Conservation (phyloP, 2,113 vertebrate genomes). For the Elachura formosa region DNA sequence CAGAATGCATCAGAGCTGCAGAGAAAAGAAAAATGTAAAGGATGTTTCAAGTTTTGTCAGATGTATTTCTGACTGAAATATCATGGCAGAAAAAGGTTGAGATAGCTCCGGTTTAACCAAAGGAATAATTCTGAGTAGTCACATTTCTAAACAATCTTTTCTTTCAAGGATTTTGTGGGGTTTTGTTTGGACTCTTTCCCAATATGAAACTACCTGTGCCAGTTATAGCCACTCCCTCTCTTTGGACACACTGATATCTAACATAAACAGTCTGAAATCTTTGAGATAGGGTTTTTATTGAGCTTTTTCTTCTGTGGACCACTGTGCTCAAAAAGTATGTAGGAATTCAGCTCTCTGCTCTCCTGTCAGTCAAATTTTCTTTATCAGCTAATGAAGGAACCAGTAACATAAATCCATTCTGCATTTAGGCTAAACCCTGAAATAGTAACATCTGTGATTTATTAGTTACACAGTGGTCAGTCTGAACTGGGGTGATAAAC, state of each 20-base stretch:
- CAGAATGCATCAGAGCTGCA: neutral
- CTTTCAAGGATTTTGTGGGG: neutral
- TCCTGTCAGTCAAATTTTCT: neutral
- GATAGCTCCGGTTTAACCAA: neutral
- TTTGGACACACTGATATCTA: neutral
- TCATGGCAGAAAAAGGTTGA: neutral
- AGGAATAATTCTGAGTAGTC: neutral
- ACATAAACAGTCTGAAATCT: neutral
- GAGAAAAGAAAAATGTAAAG: neutral
- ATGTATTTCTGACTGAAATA: neutral
- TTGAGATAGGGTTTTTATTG: neutral
- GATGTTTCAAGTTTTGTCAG: neutral
- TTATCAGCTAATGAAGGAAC: neutral
- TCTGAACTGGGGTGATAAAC: neutral
- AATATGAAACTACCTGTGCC: rapidly evolving
- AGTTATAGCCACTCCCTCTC: neutral
- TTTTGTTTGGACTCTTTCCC: neutral
- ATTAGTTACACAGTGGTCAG: neutral
- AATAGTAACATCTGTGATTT: neutral
- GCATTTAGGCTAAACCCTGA: neutral
- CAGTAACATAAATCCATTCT: neutral
- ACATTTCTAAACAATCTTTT: neutral
- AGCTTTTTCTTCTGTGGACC: neutral
- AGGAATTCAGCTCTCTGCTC: neutral
- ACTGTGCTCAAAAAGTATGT: neutral